These are phyloP conservation scores for Ascidia mentula DNA, from an alignment of 23 tunicate species.

Conservation along the genomic window DNA sequence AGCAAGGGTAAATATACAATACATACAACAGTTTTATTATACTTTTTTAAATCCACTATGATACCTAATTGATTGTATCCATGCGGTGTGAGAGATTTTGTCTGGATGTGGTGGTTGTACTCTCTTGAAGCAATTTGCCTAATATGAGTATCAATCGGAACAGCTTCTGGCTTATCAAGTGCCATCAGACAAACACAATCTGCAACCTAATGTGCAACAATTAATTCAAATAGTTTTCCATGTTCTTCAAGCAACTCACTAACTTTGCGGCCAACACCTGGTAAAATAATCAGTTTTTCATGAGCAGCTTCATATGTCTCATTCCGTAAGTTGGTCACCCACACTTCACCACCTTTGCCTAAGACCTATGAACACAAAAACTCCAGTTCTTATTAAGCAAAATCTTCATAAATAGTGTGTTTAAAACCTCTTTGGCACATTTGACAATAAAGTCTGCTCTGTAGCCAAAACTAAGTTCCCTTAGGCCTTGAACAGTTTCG, in stretches of 20 bases:
- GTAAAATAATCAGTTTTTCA: slow-evolving; percentile 29
- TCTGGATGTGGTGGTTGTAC: slow-evolving; percentile 32
- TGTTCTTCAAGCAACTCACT: background rate
- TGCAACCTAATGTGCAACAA: slow-evolving; percentile 45
- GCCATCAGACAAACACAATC: slow-evolving; percentile 93
- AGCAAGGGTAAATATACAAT: too few species aligned
- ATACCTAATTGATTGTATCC: slow-evolving; percentile 58
- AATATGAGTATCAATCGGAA: slow-evolving; percentile 88
- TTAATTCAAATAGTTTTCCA: background rate
- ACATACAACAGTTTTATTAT: too few species aligned
- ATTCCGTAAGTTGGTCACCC: slow-evolving; percentile 45
- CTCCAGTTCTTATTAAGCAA: too few species aligned
- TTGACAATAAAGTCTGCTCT: slow-evolving; percentile 60
- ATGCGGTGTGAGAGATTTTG: slow-evolving; percentile 60
- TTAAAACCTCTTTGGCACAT: slow-evolving; percentile 51
- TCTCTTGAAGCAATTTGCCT: slow-evolving; percentile 73
- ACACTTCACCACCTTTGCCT: slow-evolving; percentile 56
- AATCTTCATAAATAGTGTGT: background rate
- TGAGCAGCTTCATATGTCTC: slow-evolving; percentile 29
- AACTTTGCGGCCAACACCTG: slow-evolving; percentile 83
- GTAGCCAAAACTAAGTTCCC: slow-evolving; percentile 86
- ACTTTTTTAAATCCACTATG: background rate
- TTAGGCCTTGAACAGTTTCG: slow-evolving; percentile 29
- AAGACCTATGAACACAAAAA: slow-evolving; percentile 20
- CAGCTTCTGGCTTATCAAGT: slow-evolving; percentile 70